Percentiles rank a stretch among this genome's conserved stretches.
phyloP scores from a whole-genome alignment of 1,140 invertebrate genomes.

The Papilio aristodemus region DNA sequence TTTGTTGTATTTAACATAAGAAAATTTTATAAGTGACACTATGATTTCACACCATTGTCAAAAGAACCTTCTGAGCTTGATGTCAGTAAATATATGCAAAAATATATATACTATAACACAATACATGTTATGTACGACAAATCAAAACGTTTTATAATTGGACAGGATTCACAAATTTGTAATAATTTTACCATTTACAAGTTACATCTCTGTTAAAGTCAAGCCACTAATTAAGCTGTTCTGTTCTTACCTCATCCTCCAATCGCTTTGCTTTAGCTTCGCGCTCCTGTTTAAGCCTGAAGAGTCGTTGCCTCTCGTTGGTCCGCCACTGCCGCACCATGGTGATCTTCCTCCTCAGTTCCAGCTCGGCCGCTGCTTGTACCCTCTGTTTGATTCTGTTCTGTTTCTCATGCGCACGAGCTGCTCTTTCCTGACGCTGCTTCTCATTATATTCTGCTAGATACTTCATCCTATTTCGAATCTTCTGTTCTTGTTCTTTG shows the following conservation, averaged over 20 bases:
- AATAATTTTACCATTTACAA: too few species aligned
- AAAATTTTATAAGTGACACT: too few species aligned
- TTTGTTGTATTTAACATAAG: too few species aligned
- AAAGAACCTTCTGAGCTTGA: too few species aligned
- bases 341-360: conserved; percentile 68
- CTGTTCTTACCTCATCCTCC: conserved; percentile 54
- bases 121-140: too few species aligned
- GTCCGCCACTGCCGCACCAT: conserved; percentile 69
- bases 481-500: conserved; percentile 70
- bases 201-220: neutral
- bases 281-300: conserved; percentile 58
- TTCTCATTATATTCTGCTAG: conserved; percentile 67
- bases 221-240: too few species aligned
- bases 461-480: conserved; percentile 66
- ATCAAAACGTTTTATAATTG: too few species aligned
- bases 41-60: too few species aligned
- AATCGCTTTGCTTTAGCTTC: conserved; percentile 54
- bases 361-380: conserved; percentile 70
- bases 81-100: too few species aligned
- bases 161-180: too few species aligned
- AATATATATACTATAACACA: too few species aligned
- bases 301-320: conserved; percentile 69
- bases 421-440: conserved; percentile 60
- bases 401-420: conserved; percentile 57
- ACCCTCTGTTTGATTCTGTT: conserved; percentile 70